Base-by-base conservation (phyloP, 2,888 invertebrate genomes). In the Brachyopa scutellaris region DNA sequence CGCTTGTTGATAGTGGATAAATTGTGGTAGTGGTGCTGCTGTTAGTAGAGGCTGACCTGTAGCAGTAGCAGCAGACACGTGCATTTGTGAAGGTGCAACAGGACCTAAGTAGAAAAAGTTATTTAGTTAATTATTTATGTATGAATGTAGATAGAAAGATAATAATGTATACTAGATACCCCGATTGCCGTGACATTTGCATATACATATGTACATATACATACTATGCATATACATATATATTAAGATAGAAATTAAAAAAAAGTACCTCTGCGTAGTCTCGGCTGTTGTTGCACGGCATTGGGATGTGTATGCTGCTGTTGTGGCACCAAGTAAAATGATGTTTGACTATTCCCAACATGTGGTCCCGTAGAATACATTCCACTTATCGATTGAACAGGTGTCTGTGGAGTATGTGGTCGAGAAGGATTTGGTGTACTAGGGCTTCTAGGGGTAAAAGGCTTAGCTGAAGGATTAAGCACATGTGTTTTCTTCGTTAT, bases 381-480 rank as follows among this genome's bases (percentile, higher is more conserved):
- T 9, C 88, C 86, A 21, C 87, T 83, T 84, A 92, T 87, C n/a
- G 88, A 85, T 11, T 88, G 88, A 64, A 90, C 89, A 21, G 96
- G 96, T 31, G 96, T 96, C 89, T 96, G 96, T 29, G 97, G 96
- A 40, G 97, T 97, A 89, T 96, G 96, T 33, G 97, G 96, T 92
- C 93, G 91, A 87, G 93, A 93, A 74, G 92, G 92, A 85, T 92
- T 93, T 47, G 93, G 93, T 42, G 93, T 93, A 86, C 92, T 92
- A 17, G 93, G 92, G 86, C 93, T 93, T 86, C 95, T 92, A 17
- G 97, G 96, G 45, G 95, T 95, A 90, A 97, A 97, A 2, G 95
- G 94, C 88, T 97, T 97, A 64, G 96, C 95, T 84, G 95, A 94
- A n/a, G 97, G 97, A 92, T 97, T 97, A 90, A 93, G 91, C 67